Conservation (phyloP, 2,113 vertebrate species). For the Corydoras maculifer region DNA sequence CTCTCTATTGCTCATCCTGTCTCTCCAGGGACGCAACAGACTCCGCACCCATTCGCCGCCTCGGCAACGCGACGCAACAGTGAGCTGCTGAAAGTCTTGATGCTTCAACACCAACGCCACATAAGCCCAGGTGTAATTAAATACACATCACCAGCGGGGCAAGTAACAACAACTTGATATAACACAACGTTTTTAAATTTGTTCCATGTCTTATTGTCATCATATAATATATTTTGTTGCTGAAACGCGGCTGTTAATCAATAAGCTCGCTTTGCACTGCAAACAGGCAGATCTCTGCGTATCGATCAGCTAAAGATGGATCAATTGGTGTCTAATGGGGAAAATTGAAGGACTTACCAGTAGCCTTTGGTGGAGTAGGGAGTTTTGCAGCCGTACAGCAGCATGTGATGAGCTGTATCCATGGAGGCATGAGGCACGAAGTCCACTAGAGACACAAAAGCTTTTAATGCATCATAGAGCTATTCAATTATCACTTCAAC, state of each 20-base stretch:
- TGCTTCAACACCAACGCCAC: slow-evolving; percentile 8
- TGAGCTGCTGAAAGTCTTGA: slow-evolving; percentile 15
- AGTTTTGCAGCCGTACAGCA: slow-evolving; percentile 85
- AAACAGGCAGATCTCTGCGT: background rate
- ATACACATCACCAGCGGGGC: slow-evolving; percentile 5
- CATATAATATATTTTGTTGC: slow-evolving; percentile 1
- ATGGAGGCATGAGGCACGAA: slow-evolving; percentile 90
- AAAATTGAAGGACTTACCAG: slow-evolving; percentile 69
- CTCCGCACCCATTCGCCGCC: slow-evolving; percentile 25
- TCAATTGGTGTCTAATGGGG: background rate
- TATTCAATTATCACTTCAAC: background rate
- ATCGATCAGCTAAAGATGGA: background rate
- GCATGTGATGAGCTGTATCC: slow-evolving; percentile 95
- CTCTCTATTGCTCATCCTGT: slow-evolving; percentile 1
- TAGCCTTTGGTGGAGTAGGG: slow-evolving; percentile 77
- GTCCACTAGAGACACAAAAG: slow-evolving; percentile 74
- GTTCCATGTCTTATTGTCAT: slow-evolving; percentile 1
- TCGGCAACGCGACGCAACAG: slow-evolving; percentile 20
- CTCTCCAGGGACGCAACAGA: slow-evolving; percentile 22
- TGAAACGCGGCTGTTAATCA: slow-evolving; percentile 3
- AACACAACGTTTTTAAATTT: slow-evolving; percentile 10
- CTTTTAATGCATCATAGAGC: background rate
- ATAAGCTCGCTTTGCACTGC: background rate
- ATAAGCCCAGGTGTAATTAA: slow-evolving; percentile 16
- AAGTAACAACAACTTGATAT: slow-evolving; percentile 1